Evolutionary conservation across 2,888 invertebrate species (phyloP).

Genomic region (Chloromyia formosa): DNA sequence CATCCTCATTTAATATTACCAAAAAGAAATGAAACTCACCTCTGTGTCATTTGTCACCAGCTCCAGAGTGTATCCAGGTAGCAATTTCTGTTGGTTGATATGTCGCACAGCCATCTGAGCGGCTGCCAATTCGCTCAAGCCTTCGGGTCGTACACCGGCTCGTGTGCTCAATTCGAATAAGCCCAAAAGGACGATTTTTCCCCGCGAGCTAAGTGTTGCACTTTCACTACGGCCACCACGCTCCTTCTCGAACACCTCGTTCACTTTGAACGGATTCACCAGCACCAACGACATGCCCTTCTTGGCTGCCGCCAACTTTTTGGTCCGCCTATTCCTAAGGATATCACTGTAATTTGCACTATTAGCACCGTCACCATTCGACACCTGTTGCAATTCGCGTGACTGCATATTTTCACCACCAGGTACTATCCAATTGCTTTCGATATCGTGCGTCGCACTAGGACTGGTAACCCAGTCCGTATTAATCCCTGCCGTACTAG

Average conservation of each 20-base stretch:
- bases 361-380: conserved; percentile 39
- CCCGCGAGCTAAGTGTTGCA: conserved; percentile 52
- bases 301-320: conserved; percentile 38
- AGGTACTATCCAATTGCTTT: conserved; percentile 17
- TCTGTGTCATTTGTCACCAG: conserved; percentile 86
- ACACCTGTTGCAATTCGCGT: conserved; percentile 22
- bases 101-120: conserved; percentile 82
- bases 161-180: conserved; percentile 80
- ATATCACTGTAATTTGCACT: conserved; percentile 43
- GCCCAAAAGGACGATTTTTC: conserved; percentile 76
- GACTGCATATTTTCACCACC: neutral
- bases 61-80: conserved; percentile 78
- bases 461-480: neutral
- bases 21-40: conserved; percentile 68
- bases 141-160: conserved; percentile 72
- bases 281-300: conserved; percentile 48
- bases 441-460: neutral
- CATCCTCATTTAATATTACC: neutral
- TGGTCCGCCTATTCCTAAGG: conserved; percentile 40
- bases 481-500: neutral
- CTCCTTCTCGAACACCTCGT: conserved; percentile 63
- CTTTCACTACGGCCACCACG: conserved; percentile 52
- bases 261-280: conserved; percentile 60
- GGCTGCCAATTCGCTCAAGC: conserved; percentile 78
- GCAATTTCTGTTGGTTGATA: conserved; percentile 73